Evolutionary conservation across 2,888 invertebrate species (phyloP).

Genomic region (Deroplatys truncata): DNA sequence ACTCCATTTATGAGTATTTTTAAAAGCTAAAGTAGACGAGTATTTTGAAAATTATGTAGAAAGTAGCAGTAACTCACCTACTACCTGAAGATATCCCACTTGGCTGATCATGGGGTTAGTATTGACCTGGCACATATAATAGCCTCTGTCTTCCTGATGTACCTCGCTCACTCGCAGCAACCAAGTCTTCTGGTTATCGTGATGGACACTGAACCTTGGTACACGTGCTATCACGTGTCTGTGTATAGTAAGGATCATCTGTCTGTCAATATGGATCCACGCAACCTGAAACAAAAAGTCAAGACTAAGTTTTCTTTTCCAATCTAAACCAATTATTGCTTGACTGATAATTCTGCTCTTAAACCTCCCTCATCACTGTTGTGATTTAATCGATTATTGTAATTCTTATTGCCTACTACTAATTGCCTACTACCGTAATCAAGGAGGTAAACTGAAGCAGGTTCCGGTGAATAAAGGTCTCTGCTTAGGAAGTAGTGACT

Average conservation of each 20-base stretch:
- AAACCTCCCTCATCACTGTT: too few relatives aligned
- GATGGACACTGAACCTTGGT: conserved; percentile 85
- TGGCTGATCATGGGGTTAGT: conserved; percentile 94
- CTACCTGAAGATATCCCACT: conserved; percentile 88
- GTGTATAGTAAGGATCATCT: conserved; percentile 91
- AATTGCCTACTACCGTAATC: too few relatives aligned
- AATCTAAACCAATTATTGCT: too few relatives aligned
- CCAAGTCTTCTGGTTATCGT: conserved; percentile 91
- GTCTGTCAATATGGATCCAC: conserved; percentile 91
- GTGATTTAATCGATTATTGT: too few relatives aligned
- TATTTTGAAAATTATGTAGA: too few relatives aligned
- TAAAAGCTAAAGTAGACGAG: too few relatives aligned
- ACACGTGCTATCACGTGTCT: conserved; percentile 86
- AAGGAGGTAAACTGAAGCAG: too few relatives aligned
- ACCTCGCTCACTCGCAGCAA: conserved; percentile 85
- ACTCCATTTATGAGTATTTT: too few relatives aligned
- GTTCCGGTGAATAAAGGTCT: too few relatives aligned
- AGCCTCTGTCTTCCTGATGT: conserved; percentile 86
- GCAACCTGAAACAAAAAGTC: conserved; percentile 63
- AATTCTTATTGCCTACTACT: too few relatives aligned
- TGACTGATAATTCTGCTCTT: too few relatives aligned
- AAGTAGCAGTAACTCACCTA: conserved; percentile 60
- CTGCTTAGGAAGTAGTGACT: too few relatives aligned
- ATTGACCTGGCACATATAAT: conserved; percentile 87
- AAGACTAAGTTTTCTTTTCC: neutral